Evolutionary conservation across 1,140 invertebrate species (phyloP), one percentile per base, ranked within the genome.

Genomic region (Globodera ellingtonae): DNA sequence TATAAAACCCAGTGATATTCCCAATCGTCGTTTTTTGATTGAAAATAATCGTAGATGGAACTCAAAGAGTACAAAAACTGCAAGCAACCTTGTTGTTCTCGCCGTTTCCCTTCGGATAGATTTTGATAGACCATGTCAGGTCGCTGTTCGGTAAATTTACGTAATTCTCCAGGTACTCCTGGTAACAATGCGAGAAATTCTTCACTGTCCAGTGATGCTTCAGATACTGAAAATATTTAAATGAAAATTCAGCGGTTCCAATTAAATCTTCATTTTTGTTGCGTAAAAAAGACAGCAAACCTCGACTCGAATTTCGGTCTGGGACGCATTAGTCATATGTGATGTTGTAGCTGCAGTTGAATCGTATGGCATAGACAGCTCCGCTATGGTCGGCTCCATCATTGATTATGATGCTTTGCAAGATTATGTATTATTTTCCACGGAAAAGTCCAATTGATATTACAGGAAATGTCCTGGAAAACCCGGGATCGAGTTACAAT

Each of bases 41-140:
- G 1, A 52, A 52, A 52, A 13, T 9, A 52, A 52, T 52, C 50
- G 10, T 9, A 52, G 1, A 52, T 52, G 50, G 7, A 52, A 52
- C 10, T 52, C 7, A 52, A 3, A 52, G 10, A 52, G 10, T 9
- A 52, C 18, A 44, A 59, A 35, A 46, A 6, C 24, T 18, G 18
- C 6, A 44, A 73, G 6, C 7, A 24, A 75, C 70, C 47, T 81
- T 85, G 47, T 83, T 83, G 52, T 83, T 83, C 71, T 89, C 87
- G 21, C 87, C 87, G 74, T 89, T 89, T 24, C 87, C 87, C 75
- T 89, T 89, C 3, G 87, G 87, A 67, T 89, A 89, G 18, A 89
- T 89, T 79, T 89, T 89, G 21, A 89, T 89, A 7, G 87, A 89
- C 87, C 87, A 89, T 0, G 88, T 89, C 52, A 89, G 67, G 13